A percentile compares a stretch with the other conserved stretches of the same genome.
These are phyloP conservation scores for Micromesistius poutassou DNA, from an alignment of 2,797 vertebrate genomes.

Conservation along the genomic window DNA sequence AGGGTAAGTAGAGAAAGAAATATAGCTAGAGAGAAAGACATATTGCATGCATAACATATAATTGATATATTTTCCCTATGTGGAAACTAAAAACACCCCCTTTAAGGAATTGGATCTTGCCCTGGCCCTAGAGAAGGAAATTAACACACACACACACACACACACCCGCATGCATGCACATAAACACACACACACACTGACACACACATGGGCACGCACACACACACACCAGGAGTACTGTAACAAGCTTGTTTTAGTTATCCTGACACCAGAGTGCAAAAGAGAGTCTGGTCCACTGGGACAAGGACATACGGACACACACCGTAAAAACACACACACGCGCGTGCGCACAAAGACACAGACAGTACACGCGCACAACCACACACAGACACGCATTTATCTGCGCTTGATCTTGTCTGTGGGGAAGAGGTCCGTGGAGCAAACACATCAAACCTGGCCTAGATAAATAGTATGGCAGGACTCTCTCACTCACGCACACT, in stretches of 20 bases:
- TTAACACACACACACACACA: slow-evolving; percentile 26
- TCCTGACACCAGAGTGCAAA: slow-evolving; percentile 63
- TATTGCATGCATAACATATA: background rate
- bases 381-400: slow-evolving; percentile 33
- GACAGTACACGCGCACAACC: slow-evolving; percentile 37
- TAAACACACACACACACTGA: slow-evolving; percentile 14
- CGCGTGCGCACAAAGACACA: slow-evolving; percentile 20
- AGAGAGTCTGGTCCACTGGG: slow-evolving; percentile 71
- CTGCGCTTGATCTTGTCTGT: slow-evolving; percentile 29
- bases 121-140: slow-evolving; percentile 39
- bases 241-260: slow-evolving; percentile 65
- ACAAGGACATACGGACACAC: slow-evolving; percentile 60
- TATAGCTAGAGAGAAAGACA: background rate
- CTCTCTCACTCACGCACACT: slow-evolving; percentile 40
- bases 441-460: slow-evolving; percentile 71
- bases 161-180: slow-evolving; percentile 14
- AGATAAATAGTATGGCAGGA: slow-evolving; percentile 69
- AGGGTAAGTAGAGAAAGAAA: no score
- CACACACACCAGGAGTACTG: slow-evolving; percentile 42
- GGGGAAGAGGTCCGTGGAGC: slow-evolving; percentile 44
- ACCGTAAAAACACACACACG: slow-evolving; percentile 22
- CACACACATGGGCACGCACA: slow-evolving; percentile 5
- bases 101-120: slow-evolving; percentile 41
- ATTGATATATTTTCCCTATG: background rate
- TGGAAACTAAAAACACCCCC: background rate